Evolutionary conservation across 2,797 vertebrate species (phyloP).

Genomic region (Tangara arthus): DNA sequence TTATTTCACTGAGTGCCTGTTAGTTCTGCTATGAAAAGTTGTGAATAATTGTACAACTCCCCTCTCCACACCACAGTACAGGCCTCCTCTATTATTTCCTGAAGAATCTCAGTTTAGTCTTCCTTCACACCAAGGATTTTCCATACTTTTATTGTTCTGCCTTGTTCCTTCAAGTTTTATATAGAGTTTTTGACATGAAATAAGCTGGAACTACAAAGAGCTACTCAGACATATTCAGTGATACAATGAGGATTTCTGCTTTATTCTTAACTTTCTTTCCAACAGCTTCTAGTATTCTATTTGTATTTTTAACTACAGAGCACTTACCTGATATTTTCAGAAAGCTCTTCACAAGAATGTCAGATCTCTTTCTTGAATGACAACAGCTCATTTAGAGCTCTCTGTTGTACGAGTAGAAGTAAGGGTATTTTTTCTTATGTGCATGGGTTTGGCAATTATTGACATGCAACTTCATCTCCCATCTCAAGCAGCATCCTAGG

Average conservation of each 20-base stretch:
- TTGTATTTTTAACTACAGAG: not conserved
- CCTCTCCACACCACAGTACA: not conserved
- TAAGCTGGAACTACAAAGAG: not conserved
- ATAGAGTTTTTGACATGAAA: not conserved
- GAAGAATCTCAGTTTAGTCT: not conserved
- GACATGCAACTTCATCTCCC: not conserved
- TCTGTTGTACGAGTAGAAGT: not conserved
- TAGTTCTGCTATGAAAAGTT: not conserved
- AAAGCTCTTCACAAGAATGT: not conserved
- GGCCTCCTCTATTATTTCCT: not conserved
- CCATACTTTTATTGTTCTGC: not conserved
- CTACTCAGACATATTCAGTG: not conserved
- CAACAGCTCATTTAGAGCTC: not conserved
- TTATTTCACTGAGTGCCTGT: constrained; percentile 27
- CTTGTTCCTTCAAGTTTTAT: not conserved
- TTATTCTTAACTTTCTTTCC: not conserved
- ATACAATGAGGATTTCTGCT: not conserved
- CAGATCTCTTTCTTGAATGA: not conserved
- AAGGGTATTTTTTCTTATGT: not conserved
- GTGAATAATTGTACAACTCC: not conserved
- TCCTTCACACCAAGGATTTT: not conserved
- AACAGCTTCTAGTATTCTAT: not conserved
- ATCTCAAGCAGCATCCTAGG: not conserved
- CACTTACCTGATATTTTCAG: not conserved
- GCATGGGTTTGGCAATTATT: not conserved